Evolutionary conservation across 2,113 vertebrate genomes (phyloP).

Genomic region (Poeciliopsis turrubarensis): DNA sequence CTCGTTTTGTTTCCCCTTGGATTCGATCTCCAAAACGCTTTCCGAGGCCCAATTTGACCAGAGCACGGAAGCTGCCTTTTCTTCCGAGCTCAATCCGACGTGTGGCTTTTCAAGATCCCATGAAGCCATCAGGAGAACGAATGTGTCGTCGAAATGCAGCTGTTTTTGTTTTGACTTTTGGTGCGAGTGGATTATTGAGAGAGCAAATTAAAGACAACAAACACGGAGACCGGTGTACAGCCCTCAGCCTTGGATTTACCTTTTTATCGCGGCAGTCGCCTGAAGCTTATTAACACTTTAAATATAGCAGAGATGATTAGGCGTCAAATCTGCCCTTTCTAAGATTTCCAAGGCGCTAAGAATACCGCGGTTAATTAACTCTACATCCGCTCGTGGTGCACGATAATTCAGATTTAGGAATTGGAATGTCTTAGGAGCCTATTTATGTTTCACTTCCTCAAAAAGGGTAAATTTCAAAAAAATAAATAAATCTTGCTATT

Average conservation of each 20-base stretch:
- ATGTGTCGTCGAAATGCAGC: conserved; percentile 13
- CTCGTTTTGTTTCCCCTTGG: background rate
- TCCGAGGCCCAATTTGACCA: background rate
- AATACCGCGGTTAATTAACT: conserved; percentile 62
- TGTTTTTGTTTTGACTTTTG: conserved; percentile 24
- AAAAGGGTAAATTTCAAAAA: conserved; percentile 21
- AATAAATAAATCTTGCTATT: background rate
- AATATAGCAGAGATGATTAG: conserved; percentile 50
- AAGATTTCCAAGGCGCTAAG: conserved; percentile 26
- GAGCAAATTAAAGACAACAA: conserved; percentile 17
- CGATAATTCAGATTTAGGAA: conserved; percentile 45
- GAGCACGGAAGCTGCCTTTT: background rate
- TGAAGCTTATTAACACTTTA: conserved; percentile 45
- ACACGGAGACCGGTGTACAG: conserved; percentile 19
- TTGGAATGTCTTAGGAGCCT: conserved; percentile 33
- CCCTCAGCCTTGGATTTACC: conserved; percentile 12
- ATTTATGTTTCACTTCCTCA: conserved; percentile 47
- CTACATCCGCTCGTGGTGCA: conserved; percentile 32
- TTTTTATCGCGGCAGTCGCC: conserved; percentile 5
- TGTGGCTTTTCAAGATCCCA: conserved; percentile 34
- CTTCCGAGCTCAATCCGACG: background rate
- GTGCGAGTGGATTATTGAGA: conserved; percentile 25
- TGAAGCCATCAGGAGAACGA: conserved; percentile 1
- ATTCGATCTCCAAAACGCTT: background rate
- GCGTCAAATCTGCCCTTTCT: conserved; percentile 42